phyloP scores from a whole-genome alignment of 2,888 invertebrate genomes.

The Galerucella pusilla region DNA sequence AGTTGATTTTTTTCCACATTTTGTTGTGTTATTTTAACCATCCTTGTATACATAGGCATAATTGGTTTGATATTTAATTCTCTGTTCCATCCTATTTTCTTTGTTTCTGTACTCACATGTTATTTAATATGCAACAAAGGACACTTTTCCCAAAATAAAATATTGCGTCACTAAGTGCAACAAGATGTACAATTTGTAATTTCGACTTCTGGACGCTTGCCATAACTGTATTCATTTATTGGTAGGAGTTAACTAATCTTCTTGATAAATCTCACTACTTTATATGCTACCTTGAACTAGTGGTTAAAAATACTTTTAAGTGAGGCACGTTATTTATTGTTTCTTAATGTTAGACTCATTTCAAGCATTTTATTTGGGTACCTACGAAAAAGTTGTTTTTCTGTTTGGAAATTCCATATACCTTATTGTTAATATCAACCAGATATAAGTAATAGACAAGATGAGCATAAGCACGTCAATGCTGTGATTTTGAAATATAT shows the following conservation, averaged over 20 bases:
- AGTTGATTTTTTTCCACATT: too few species aligned
- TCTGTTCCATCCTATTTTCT: background rate
- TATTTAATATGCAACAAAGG: constrained; percentile 30
- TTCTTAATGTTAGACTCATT: too few species aligned
- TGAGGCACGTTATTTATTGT: background rate
- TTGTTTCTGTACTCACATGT: constrained; percentile 21
- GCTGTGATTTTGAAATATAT: too few species aligned
- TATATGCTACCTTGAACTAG: constrained; percentile 24
- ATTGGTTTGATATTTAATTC: background rate
- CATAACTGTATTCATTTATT: constrained; percentile 34
- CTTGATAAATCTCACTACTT: constrained; percentile 18
- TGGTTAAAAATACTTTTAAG: constrained; percentile 13
- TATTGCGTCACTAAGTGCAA: constrained; percentile 36
- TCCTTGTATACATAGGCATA: too few species aligned
- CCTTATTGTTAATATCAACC: too few species aligned
- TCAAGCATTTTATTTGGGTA: too few species aligned
- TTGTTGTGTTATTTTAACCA: too few species aligned
- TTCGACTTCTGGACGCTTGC: constrained; percentile 37
- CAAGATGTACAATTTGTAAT: constrained; percentile 35
- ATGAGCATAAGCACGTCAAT: too few species aligned
- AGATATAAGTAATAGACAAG: too few species aligned
- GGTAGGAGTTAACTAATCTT: constrained; percentile 28
- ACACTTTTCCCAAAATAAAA: constrained; percentile 38
- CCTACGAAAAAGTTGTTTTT: too few species aligned
- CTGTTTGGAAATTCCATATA: too few species aligned